Base-by-base conservation (phyloP, 2,888 invertebrate species). In the Limnephilus lunatus region DNA sequence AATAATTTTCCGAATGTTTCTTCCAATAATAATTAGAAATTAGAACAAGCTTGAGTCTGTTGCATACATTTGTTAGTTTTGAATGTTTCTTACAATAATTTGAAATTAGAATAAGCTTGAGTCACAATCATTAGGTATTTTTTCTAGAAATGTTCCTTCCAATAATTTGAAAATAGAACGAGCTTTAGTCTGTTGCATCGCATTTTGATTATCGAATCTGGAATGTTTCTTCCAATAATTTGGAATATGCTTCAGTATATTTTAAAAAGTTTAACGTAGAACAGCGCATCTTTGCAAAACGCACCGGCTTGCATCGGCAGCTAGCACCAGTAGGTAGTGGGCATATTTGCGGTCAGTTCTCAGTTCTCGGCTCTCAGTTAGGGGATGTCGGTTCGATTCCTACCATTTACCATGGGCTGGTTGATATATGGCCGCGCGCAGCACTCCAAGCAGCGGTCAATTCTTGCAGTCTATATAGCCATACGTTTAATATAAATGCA, bases 351-450 rank as follows among this genome's bases (percentile, higher is more conserved):
- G 25, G 68, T 25, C 68, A 68, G 68, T 68, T 68, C n/a, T 68
- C 68, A 68, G 68, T 68, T 68, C 68, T 68, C 53, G 53, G 25
- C 19, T 19, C 53, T 68, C 35, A 35, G 83, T 83, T 83, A 83
- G 83, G 83, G 83, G 83, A 25, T 32, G 83, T 39, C 83, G 35
- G 83, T 32, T 83, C 68, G 83, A 83, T 39, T 83, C 82, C 82
- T 83, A 35, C 82, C 82, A 35, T 35, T 68, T 68, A 68, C 68
- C 68, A 68, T 31, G 82, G 15, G 83, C 83, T 25, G 35, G 25
- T 31, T 83, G 83, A 83, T 83, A 83, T 83, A 83, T 39, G 83
- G 83, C 83, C 83, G 82, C 32, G 82, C 82, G 15, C 82, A 83
- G 32, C 82, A 31, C 32, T 32, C 32, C 32, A 25, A 14, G 15